Evolutionary conservation across 2,113 vertebrate species (phyloP), one percentile per base, ranked within the genome.

Genomic region (Sander lucioperca): DNA sequence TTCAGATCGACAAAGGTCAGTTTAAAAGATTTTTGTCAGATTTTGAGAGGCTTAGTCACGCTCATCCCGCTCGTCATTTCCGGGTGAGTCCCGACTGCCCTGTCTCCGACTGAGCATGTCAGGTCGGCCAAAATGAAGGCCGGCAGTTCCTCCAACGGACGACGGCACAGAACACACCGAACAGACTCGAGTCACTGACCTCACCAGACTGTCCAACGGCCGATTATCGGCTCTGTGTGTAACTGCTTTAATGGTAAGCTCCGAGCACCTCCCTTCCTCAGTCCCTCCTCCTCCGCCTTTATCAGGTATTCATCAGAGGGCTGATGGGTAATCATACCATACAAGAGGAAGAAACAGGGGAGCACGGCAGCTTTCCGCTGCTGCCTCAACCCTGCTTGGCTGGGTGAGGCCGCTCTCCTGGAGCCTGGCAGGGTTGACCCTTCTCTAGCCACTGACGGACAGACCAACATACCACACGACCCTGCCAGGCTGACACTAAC

Each of bases 341-440:
- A n/a, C n/a, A 67, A 84, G 58, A 59, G 72, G 58, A 82, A 73
- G 6, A 51, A 69, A 47, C 16, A 57, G 58, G 3, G 33, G 36
- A 73, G 54, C 66, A 50, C 53, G 51, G 62, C 72, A 79, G 69
- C 72, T 84, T 84, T 81, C 79, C 67, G 70, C 59, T 63, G 50
- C 45, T 33, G 74, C 58, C 51, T 84, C 67, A 59, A 72, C 75
- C 33, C 57, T 79, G 69, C 64, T 75, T 70, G 62, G 72, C 61
- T 30, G 69, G 51, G 8, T 47, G 57, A 83, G 71, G 65, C 64
- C 15, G 62, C 67, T 89, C 92, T 90, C 91, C 92, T 69, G 85
- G 87, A 90, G 90, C 66, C 86, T 92, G 92, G 89, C 91, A 89
- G 47, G 5, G 15, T 4, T 36, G 68, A 84, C 65, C 74, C 66